These are phyloP conservation scores for Lucifuga dentata DNA, from an alignment of 2,113 vertebrate species.

Conservation along the genomic window DNA sequence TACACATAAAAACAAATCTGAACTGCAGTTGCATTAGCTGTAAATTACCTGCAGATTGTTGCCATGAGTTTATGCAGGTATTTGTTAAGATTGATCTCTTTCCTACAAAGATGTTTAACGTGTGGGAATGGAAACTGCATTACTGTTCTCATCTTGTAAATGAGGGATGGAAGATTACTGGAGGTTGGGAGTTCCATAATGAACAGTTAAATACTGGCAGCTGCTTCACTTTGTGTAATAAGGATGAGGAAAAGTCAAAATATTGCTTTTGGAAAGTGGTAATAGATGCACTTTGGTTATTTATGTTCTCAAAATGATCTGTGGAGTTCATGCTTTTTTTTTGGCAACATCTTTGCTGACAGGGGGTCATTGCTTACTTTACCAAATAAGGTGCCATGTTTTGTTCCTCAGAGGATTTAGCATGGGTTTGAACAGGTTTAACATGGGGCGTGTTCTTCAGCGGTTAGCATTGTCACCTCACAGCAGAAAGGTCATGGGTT, in stretches of 20 bases:
- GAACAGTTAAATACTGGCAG: background rate
- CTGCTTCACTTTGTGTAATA: background rate
- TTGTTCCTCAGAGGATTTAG: too few species aligned
- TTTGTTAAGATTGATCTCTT: conserved; percentile 46
- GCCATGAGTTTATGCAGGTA: conserved; percentile 32
- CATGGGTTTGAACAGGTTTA: too few species aligned
- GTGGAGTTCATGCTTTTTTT: too few species aligned
- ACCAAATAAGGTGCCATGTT: too few species aligned
- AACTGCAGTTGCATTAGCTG: conserved; percentile 30
- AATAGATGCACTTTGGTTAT: background rate
- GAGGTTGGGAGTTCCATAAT: background rate
- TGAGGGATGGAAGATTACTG: conserved; percentile 3
- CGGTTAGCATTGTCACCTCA: too few species aligned
- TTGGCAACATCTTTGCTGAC: too few species aligned
- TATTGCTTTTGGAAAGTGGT: background rate
- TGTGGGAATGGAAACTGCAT: conserved; percentile 38
- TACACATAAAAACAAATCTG: conserved; percentile 43
- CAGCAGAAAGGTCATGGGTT: too few species aligned
- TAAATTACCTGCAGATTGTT: conserved; percentile 59
- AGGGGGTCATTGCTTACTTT: too few species aligned
- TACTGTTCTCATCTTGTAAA: background rate
- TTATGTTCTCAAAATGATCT: background rate
- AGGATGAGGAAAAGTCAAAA: too few species aligned
- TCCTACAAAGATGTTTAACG: conserved; percentile 15
- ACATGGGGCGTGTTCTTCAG: too few species aligned